Base-by-base conservation (phyloP, 2,888 invertebrate species). In the Agonum fuliginosum region DNA sequence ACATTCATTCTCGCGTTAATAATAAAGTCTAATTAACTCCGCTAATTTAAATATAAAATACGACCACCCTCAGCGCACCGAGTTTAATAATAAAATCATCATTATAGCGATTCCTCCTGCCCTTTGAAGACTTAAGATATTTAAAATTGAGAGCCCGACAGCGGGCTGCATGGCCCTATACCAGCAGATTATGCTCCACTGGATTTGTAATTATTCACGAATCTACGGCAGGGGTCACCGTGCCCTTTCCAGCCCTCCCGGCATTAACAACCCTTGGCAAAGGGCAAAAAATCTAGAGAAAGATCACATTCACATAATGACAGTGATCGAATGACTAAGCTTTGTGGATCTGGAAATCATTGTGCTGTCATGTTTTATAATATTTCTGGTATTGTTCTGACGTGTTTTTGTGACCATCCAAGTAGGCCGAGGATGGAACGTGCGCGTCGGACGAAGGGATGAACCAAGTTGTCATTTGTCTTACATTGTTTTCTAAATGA, bases 281-380 rank as follows among this genome's bases (percentile, higher is more conserved):
- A 43, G 46, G 46, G 65, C 62, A 58, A 74, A 74, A 72, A 54
- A 62, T 19, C 22, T 17, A 22, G 67, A 73, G 58, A 76, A 67
- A 51, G 65, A 69, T 48, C 48, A 37, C 51, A 76, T 76, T 76
- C 67, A 69, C 48, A 67, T 76, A 51, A 76, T 54, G 76, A 76
- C 76, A 76, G 76, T 76, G 76, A 76, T 76, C 76, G 76, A 76
- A 76, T 76, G 76, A 76, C 76, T 37, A 24, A 24, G 54, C 48
- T 43, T 65, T 75, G 27, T 65, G 65, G 20, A 24, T 34, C 46
- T 43, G 14, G 22, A 10, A 14, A 58, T 22, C 74, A 34, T 46
- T 48, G 71, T 71, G 19, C n/a, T 30, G 19, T 37, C 37, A 20
- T 67, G 37, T 34, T 19, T 67, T 34, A 34, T 48, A 71, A 46